Conservation (phyloP, 2,113 vertebrate species). For the Balaeniceps rex region DNA sequence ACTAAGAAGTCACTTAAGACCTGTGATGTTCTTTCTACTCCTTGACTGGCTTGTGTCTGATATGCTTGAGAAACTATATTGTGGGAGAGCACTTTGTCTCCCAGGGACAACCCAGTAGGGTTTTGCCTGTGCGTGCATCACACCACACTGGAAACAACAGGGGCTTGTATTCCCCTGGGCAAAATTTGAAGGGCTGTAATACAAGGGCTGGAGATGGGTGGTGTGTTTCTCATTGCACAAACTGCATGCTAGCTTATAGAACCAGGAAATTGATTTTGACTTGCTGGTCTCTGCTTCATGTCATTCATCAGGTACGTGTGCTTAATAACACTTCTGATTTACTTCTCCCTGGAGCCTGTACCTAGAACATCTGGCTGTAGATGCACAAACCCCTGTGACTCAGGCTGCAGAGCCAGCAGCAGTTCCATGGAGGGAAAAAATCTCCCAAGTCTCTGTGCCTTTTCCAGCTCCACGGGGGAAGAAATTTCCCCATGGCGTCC, state of each 20-base stretch:
- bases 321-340: neutral
- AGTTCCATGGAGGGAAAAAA: accelerated
- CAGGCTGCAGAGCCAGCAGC: neutral
- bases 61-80: neutral
- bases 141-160: neutral
- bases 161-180: neutral
- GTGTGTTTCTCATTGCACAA: neutral
- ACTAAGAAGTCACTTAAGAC: neutral
- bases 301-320: neutral
- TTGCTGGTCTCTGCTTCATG: neutral
- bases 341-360: neutral
- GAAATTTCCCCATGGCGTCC: accelerated
- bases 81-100: neutral
- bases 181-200: neutral
- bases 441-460: neutral
- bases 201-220: neutral
- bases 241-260: neutral
- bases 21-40: neutral
- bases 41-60: neutral
- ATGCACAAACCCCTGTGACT: neutral
- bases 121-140: neutral
- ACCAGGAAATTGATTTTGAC: neutral
- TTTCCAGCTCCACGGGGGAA: neutral
- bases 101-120: too few species aligned
- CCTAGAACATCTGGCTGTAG: neutral